Base-by-base conservation (phyloP, 2,113 vertebrate species). In the Ibidorhyncha struthersii region DNA sequence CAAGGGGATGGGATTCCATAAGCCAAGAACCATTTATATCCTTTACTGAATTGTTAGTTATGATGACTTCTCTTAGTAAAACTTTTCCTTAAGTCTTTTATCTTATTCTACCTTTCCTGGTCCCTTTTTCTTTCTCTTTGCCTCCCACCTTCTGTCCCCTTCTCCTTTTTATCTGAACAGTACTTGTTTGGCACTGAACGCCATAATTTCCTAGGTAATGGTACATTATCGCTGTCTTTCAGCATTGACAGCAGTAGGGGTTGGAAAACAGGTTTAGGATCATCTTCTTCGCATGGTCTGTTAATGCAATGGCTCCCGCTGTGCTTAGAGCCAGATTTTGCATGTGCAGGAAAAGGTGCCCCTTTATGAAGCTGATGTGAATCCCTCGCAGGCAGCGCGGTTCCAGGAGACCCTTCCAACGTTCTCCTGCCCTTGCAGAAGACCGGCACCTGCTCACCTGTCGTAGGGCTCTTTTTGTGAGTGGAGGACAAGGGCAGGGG, bases 171-270 rank as follows among this genome's bases (percentile, higher is more conserved):
- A 36, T 47, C 52, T 59, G n/a, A 55, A 25, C 6, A 40, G 13
- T 20, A 17, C 14, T 41, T 30, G 6, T 12, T 25, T 53, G 66
- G 8, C 25, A 9, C 1, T 32, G 71, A 49, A 38, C 36, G n/a
- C 23, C 34, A 2, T 20, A 4, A 41, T 56, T 40, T 80, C 58
- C 23, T 25, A 10, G 7, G 7, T 38, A 43, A 34, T 9, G 43
- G 5, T 8, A 12, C 0, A 0, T 76, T 80, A 38, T 41, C 12
- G 0, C 17, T 34, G 70, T 27, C 27, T 58, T 66, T 53, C 55
- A 52, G 13, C 69, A 32, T 53, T 14, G 4, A 1, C 30, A 67
- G 47, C 76, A 40, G 3, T 3, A 53, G n/a, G 21, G 14, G 2
- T 5, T 22, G 36, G 29, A 61, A 69, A 83, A 8, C 21, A 40